Evolutionary conservation across 2,113 vertebrate species (phyloP), one percentile per base, ranked within the genome.

Genomic region (Aphyosemion australe): DNA sequence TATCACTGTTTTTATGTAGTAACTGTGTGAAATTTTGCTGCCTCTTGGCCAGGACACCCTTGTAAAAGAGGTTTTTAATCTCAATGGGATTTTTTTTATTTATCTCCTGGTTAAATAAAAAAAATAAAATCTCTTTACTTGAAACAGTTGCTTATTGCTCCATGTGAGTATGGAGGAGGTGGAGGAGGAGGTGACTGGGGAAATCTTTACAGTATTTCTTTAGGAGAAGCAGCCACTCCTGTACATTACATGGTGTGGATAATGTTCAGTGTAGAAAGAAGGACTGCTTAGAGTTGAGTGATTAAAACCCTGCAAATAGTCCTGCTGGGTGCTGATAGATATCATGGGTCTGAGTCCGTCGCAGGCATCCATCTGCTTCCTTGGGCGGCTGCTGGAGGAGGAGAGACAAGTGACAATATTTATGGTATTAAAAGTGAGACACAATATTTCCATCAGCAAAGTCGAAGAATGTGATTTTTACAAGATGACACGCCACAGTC

Each of bases 161-260:
- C n/a, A 31, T 69, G 69, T 74, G 63, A 72, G 46, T 71, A 69
- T 69, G 74, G 58, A 70, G 39, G 48, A 71, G 52, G 51, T 45
- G 60, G 49, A 48, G 60, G 46, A 45, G 60, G 49, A 45, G 57
- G 42, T 65, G 61, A 41, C 65, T 5, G 8, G 43, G 18, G 57
- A 57, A 67, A 51, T 61, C 51, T 76, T 86, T 83, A 85, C 78
- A 71, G n/a, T 71, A 78, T 68, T 59, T 59, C 66, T 87, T 84
- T 87, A 84, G 55, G 75, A 82, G 81, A 18, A 53, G 59, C 68
- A 68, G 74, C 54, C 71, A 78, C 80, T 88, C 76, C 69, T 77
- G 61, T 74, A 65, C 78, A 73, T 84, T 83, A 83, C 78, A 65
- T 57, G 52, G 72, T 14, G 34, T 68, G 74, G 69, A 80, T 78